Evolutionary conservation across 2,113 vertebrate genomes (phyloP), one percentile per base, ranked within the genome.

Genomic region (Spheniscus mendiculus): DNA sequence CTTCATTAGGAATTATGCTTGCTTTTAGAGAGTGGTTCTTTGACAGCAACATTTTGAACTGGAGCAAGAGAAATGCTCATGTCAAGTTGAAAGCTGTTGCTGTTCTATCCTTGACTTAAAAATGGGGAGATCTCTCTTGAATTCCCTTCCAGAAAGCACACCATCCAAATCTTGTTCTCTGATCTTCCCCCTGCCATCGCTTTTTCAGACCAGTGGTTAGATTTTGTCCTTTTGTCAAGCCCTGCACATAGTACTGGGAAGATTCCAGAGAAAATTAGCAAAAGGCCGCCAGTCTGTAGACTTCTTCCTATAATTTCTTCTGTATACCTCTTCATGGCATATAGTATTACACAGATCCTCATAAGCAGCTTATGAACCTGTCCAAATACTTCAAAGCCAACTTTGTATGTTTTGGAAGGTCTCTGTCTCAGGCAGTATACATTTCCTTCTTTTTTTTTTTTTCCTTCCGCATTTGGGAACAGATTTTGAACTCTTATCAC

Each of bases 111-210:
- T 36, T 80, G 32, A 58, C 55, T 90, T 78, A 7, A 86, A 66
- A 92, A 45, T 6, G 1, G 12, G 11, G 34, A 82, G 4, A 2
- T 11, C 10, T 18, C 20, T 47, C 55, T 44, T 85, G 20, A 90
- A 88, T 56, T 85, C 40, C 30, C 40, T 79, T 71, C 47, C 20
- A 61, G 49, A 77, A 73, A 47, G 29, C 18, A 11, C 6, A 72
- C 13, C 6, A 81, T 53, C 1, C 2, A 87, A 76, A 83, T 55
- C 36, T 32, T 55, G 26, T 44, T 17, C 30, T 53, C 34, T 9
- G 2, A 80, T 56, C 52, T 50, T 74, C 26, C 4, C 1, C 10
- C 10, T 1, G 0, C 14, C 27, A 65, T 26, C 10, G 9, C 49
- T 87, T 81, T 80, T 80, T 81, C 67, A 83, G 10, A 34, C 4